These are phyloP conservation scores for Euphonia xanthogaster DNA, from an alignment of 2,797 vertebrate genomes.

Conservation along the genomic window DNA sequence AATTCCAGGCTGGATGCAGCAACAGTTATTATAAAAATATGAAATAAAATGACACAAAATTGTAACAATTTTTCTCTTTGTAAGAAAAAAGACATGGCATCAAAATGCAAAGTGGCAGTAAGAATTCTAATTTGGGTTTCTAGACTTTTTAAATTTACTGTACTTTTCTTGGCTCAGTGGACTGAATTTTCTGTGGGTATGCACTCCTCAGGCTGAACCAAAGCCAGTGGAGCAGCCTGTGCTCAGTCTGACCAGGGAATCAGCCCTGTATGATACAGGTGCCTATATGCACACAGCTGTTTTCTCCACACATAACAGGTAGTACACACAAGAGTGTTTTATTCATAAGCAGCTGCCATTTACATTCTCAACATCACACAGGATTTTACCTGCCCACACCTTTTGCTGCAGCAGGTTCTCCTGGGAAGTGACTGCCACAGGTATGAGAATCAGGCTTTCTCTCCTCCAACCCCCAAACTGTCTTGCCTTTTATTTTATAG, in stretches of 20 bases:
- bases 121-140: background rate
- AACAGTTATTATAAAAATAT: conserved; percentile 4
- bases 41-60: background rate
- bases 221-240: background rate
- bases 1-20: background rate
- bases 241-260: background rate
- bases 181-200: background rate
- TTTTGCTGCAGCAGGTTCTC: background rate
- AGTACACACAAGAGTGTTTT: background rate
- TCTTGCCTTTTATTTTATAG: background rate
- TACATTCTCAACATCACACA: fast-evolving
- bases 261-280: background rate
- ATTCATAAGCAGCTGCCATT: background rate
- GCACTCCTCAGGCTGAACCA: background rate
- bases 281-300: background rate
- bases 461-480: background rate
- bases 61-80: background rate
- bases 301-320: background rate
- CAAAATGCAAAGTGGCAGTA: background rate
- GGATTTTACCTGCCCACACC: background rate
- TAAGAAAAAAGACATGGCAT: background rate
- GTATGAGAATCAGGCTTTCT: background rate
- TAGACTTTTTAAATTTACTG: background rate
- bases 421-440: background rate
- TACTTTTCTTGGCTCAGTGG: background rate